Conservation (phyloP, 2,888 invertebrate genomes). For the Epistrophe grossulariae region DNA sequence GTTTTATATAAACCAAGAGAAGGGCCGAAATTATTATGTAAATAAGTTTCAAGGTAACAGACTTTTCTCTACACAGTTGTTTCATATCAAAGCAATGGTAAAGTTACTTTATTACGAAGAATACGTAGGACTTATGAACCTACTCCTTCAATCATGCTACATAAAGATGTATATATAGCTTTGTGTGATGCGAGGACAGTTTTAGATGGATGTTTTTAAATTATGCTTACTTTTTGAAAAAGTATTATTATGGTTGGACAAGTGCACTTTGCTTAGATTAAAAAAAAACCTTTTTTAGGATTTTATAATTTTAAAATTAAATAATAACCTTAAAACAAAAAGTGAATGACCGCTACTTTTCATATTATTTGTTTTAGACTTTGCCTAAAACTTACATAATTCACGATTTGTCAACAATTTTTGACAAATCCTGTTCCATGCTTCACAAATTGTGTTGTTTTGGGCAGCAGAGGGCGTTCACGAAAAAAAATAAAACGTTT, state of each 20-base stretch:
- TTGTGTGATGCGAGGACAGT: slow-evolving; percentile 54
- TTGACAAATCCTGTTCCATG: too few relatives aligned
- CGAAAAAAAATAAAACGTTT: too few relatives aligned
- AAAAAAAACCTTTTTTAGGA: background rate
- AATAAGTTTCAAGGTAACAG: slow-evolving; percentile 71
- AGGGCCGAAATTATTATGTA: slow-evolving; percentile 70
- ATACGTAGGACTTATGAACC: slow-evolving; percentile 4
- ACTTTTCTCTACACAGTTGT: slow-evolving; percentile 58
- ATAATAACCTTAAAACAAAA: too few relatives aligned
- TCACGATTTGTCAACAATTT: too few relatives aligned
- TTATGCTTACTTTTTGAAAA: slow-evolving; percentile 45
- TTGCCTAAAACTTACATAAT: too few relatives aligned
- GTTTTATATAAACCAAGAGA: background rate
- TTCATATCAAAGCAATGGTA: slow-evolving; percentile 22
- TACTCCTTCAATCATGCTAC: background rate
- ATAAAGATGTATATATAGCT: background rate
- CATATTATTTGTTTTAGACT: too few relatives aligned
- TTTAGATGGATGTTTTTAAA: slow-evolving; percentile 52
- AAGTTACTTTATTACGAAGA: background rate
- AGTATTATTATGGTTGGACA: slow-evolving; percentile 8
- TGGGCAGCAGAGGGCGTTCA: too few relatives aligned
- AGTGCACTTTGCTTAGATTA: slow-evolving; percentile 12
- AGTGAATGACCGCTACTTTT: too few relatives aligned
- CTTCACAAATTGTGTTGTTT: too few relatives aligned
- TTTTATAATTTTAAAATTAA: too few relatives aligned